A percentile compares a stretch with the other conserved stretches of the same genome.
These are phyloP conservation scores for Anguilla megastoma DNA, from an alignment of 2,797 vertebrate species.

Conservation along the genomic window DNA sequence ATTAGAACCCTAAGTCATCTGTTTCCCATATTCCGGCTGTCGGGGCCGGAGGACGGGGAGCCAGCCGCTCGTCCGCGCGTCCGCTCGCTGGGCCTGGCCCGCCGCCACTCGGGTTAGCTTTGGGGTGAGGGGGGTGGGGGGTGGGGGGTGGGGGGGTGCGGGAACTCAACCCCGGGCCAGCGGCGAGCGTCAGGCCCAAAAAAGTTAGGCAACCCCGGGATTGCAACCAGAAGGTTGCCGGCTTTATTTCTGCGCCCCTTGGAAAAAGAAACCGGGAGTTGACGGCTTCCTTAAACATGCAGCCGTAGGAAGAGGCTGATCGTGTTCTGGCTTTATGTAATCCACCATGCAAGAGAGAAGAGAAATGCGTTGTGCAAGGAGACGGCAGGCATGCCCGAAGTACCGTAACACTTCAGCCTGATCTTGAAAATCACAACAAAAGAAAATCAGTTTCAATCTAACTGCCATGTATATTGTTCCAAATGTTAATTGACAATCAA, in stretches of 20 bases:
- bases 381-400: background rate
- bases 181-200: background rate
- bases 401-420: background rate
- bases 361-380: too few relatives aligned
- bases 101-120: slow-evolving; percentile 58
- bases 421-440: background rate
- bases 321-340: background rate
- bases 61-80: background rate
- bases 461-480: background rate
- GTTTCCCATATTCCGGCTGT: slow-evolving; percentile 97
- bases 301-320: background rate
- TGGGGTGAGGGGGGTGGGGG: too few relatives aligned
- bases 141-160: background rate
- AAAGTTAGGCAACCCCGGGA: background rate
- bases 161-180: background rate
- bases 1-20: slow-evolving; percentile 99
- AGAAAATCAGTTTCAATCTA: background rate
- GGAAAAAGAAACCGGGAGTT: background rate
- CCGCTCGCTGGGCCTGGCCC: slow-evolving; percentile 65
- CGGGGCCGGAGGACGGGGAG: slow-evolving; percentile 76
- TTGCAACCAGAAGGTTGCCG: background rate
- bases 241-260: background rate
- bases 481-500: background rate
- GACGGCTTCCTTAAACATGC: background rate
- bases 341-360: too few relatives aligned